Percentiles rank a stretch among this genome's conserved stretches.
phyloP scores from a whole-genome alignment of 2,888 invertebrate species.

The Seladonia tumulorum region DNA sequence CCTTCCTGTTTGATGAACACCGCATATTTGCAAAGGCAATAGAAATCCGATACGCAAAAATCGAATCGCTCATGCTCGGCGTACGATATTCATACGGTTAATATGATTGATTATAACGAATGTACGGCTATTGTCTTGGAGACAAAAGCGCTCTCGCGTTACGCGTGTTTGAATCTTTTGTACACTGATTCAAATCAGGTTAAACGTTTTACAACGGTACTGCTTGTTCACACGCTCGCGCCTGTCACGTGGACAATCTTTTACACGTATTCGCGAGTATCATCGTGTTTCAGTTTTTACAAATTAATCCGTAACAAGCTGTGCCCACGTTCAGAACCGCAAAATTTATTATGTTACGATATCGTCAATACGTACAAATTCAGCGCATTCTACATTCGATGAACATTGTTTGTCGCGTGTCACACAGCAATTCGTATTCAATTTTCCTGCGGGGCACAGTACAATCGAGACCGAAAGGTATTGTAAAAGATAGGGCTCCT shows the following conservation, averaged over 20 bases:
- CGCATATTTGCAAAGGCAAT: neutral
- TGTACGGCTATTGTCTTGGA: neutral
- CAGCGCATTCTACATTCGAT: neutral
- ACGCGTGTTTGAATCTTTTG: neutral
- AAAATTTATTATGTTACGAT: neutral
- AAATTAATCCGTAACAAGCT: neutral
- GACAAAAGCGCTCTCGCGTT: neutral
- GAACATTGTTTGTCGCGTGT: neutral
- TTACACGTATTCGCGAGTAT: neutral
- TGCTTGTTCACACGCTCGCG: neutral
- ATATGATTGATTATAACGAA: neutral
- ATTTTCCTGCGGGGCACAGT: neutral
- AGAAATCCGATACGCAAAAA: neutral
- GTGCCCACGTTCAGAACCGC: neutral
- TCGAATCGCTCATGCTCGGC: neutral
- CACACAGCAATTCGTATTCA: neutral
- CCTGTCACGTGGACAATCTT: neutral
- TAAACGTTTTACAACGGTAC: neutral
- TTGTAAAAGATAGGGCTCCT: conserved; percentile 10
- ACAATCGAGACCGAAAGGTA: neutral
- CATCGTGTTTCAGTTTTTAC: neutral
- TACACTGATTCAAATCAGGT: neutral
- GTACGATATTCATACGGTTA: neutral
- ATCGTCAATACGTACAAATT: neutral
- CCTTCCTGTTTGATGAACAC: neutral